A percentile compares a stretch with the other conserved stretches of the same genome.
Conservation (phyloP, 1,140 invertebrate species). For the Procambarus virginalis region DNA sequence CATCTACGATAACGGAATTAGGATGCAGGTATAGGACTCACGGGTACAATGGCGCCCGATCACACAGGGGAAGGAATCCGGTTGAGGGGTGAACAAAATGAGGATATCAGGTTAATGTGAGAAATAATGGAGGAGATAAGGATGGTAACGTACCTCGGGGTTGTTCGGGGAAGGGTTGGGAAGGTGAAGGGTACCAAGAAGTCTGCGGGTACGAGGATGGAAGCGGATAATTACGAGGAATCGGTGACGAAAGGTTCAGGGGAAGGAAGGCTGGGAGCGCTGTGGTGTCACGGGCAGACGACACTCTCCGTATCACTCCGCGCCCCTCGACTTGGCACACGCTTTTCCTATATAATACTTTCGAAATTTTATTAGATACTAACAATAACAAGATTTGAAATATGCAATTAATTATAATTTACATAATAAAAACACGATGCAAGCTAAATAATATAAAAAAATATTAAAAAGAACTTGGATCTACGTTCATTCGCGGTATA, state of each 20-base stretch:
- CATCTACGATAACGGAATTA: background rate
- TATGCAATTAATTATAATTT: background rate
- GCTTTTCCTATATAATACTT: background rate
- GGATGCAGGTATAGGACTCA: background rate
- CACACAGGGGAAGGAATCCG: background rate
- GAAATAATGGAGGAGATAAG: background rate
- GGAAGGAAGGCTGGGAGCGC: background rate
- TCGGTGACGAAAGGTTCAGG: background rate
- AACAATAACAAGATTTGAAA: background rate
- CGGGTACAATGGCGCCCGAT: background rate
- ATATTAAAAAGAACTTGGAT: background rate
- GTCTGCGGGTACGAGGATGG: constrained; percentile 57
- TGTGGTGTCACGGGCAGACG: background rate
- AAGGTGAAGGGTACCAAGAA: constrained; percentile 61
- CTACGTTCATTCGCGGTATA: background rate
- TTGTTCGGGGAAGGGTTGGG: constrained; percentile 54
- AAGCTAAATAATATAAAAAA: background rate
- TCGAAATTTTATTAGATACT: background rate
- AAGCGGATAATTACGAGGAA: constrained; percentile 51
- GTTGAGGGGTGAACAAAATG: background rate
- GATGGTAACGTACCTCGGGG: constrained; percentile 55
- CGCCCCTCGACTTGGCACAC: background rate
- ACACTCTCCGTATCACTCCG: background rate
- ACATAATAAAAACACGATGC: background rate
- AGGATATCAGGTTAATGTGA: background rate